phyloP scores from a whole-genome alignment of 2,888 invertebrate genomes.

The Cactoblastis cactorum region DNA sequence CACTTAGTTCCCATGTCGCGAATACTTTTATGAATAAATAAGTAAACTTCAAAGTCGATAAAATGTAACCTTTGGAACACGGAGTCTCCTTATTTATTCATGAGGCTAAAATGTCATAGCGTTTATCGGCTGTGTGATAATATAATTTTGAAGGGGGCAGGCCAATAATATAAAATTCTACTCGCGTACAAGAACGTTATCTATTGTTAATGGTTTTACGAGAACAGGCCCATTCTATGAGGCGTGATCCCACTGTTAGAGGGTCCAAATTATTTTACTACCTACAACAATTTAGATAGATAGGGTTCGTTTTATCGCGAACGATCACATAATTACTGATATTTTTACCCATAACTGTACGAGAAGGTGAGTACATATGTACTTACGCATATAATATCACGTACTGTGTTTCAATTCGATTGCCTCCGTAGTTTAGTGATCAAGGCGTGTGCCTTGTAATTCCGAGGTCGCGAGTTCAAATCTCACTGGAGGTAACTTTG shows the following conservation, averaged over 20 bases:
- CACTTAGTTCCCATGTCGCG: not conserved
- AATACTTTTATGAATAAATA: not conserved
- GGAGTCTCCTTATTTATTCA: not conserved
- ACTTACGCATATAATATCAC: too few species aligned
- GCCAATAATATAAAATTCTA: conserved; percentile 12
- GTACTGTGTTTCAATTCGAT: too few species aligned
- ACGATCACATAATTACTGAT: not conserved
- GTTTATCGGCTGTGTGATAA: conserved; percentile 13
- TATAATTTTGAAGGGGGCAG: conserved; percentile 11
- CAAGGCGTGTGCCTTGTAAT: too few species aligned
- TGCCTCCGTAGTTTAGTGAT: too few species aligned
- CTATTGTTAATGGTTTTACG: conserved; percentile 15
- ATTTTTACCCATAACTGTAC: not conserved
- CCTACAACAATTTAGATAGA: conserved; percentile 5
- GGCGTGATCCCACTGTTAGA: conserved; percentile 4
- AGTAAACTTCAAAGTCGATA: not conserved
- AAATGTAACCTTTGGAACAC: not conserved
- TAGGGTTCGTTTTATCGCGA: not conserved
- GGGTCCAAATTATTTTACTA: conserved; percentile 6
- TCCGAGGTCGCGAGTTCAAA: too few species aligned
- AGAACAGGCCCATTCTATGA: conserved; percentile 10
- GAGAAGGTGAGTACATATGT: too few species aligned
- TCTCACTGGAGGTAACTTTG: too few species aligned
- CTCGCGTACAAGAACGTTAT: conserved; percentile 11
- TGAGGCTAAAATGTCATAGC: conserved; percentile 1